Conservation (phyloP, 2,888 invertebrate genomes). For the Leptopilina myrica region DNA sequence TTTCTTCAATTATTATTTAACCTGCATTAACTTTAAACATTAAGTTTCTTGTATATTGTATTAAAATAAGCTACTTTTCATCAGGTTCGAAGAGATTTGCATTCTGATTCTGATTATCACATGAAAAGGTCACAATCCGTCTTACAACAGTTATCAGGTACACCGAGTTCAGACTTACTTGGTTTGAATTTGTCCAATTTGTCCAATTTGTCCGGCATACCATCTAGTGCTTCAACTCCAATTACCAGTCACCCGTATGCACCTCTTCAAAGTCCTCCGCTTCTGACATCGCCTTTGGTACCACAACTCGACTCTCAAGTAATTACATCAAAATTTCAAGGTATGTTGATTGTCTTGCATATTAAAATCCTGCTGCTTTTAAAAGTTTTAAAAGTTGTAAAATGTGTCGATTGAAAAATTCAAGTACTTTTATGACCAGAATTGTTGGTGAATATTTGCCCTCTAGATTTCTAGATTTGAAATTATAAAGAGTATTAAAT, state of each 20-base stretch:
- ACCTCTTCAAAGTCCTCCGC: constrained; percentile 85
- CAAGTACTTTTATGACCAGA: no score
- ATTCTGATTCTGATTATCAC: constrained; percentile 81
- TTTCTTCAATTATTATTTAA: constrained; percentile 5
- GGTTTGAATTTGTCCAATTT: constrained; percentile 85
- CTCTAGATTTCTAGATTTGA: no score
- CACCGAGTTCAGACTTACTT: constrained; percentile 88
- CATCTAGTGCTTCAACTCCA: constrained; percentile 88
- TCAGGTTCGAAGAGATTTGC: constrained; percentile 83
- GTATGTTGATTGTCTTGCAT: constrained; percentile 66
- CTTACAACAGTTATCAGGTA: constrained; percentile 85
- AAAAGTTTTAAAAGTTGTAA: neutral
- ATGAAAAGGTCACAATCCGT: constrained; percentile 87
- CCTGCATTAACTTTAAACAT: neutral
- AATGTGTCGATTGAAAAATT: neutral
- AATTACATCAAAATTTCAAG: constrained; percentile 77
- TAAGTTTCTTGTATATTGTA: neutral
- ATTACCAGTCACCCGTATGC: constrained; percentile 88
- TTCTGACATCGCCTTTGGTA: constrained; percentile 71
- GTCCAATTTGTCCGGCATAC: constrained; percentile 86
- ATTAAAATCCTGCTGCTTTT: neutral
- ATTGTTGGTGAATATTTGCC: no score
- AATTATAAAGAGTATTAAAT: no score
- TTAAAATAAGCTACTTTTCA: constrained; percentile 29
- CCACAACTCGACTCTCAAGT: constrained; percentile 70